Base-by-base conservation (phyloP, 2,888 invertebrate genomes). In the Biston stratarius region DNA sequence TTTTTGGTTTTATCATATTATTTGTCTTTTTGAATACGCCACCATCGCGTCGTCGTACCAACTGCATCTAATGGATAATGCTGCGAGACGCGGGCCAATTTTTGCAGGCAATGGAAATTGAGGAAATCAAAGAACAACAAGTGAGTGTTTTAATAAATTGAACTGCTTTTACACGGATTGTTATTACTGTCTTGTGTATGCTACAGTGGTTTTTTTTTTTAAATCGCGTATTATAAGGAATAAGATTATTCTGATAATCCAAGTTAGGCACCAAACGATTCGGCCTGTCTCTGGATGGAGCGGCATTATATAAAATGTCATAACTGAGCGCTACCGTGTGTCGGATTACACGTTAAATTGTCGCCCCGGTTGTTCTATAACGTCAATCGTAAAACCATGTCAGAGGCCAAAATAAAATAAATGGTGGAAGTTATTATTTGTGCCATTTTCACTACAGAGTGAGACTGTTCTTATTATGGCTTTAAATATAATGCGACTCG, bases 1-100 rank as follows among this genome's bases (percentile, higher is more conserved):
- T 15, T 14, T 47, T 15, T 47, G n/a, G n/a, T 47, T 47, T n/a
- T 6, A 47, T 47, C 47, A 47, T 47, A 47, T 15, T 47, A 47
- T 47, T 47, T 47, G 47, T 47, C 47, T 47, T 47, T 47, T 47
- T 47, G 9, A 47, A 47, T 47, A 47, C 15, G 47, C 47, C 47
- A 47, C 15, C 47, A 15, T n/a, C 47, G 47, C 47, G 47, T 14
- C 47, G 5, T n/a, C 15, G 47, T 47, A 47, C 47, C 47, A 11
- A 42, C 42, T 14, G 47, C 47, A 15, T 15, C 14, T 15, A 7
- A 47, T 7, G 14, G 47, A 47, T 15, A 15, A 47, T 8, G 8
- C 14, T 14, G 15, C 15, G 47, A n/a, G 44, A 9, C 47, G 15
- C 47, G 47, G 47, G 14, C 7, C 47, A 7, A 15, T n/a, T 47